Evolutionary conservation across 2,113 vertebrate genomes (phyloP).

Genomic region (Siphamia tubifer): DNA sequence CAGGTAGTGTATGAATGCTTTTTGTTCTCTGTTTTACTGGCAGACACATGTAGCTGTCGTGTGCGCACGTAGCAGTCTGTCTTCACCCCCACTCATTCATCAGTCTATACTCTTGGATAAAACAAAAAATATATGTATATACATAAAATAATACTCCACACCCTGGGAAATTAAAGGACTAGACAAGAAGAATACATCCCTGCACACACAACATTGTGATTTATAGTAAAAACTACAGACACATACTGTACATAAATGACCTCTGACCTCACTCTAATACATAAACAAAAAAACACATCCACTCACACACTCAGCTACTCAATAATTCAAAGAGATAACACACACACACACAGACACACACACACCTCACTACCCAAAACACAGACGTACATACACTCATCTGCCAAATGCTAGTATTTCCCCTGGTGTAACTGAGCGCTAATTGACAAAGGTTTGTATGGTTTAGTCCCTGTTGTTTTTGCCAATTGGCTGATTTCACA

Average conservation of each 20-base stretch:
- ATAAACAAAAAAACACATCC: not conserved
- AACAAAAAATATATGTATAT: too few species aligned
- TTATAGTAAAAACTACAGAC: not conserved
- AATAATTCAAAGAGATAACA: not conserved
- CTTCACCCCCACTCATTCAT: not conserved
- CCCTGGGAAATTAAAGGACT: constrained; percentile 54
- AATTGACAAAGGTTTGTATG: constrained; percentile 55
- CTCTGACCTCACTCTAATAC: constrained; percentile 16
- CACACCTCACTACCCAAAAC: not conserved
- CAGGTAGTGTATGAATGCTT: constrained; percentile 3
- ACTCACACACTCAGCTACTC: constrained; percentile 6
- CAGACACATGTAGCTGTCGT: not conserved
- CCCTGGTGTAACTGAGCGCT: constrained; percentile 34
- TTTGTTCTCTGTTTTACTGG: not conserved
- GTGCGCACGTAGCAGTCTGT: too few species aligned
- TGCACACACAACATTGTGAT: not conserved
- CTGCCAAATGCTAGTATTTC: constrained; percentile 18
- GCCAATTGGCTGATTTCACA: constrained; percentile 49
- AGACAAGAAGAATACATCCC: not conserved
- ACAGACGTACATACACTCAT: not conserved
- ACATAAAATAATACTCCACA: constrained; percentile 21
- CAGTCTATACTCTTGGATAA: not conserved
- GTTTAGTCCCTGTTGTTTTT: constrained; percentile 37
- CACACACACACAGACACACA: not conserved
- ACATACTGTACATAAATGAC: not conserved